Evolutionary conservation across 1,140 invertebrate species (phyloP), one percentile per base, ranked within the genome.

Genomic region (Yoshiicerus persimilis): DNA sequence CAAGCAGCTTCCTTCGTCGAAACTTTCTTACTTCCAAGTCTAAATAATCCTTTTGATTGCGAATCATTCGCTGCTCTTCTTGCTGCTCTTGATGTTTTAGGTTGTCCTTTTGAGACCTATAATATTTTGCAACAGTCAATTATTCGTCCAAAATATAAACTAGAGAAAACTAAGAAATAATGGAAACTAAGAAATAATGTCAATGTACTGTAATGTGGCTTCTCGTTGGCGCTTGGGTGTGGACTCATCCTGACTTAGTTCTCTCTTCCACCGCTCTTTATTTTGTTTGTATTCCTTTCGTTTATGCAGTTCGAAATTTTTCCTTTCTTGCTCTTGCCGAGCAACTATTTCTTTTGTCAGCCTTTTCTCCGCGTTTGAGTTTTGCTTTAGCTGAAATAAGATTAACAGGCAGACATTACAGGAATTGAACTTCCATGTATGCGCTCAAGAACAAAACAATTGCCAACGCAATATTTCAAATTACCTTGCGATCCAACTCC

Each of bases 231-330:
- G 94, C 93, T 98, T 98, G 23, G 97, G 97, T 89, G 97, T 98
- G 38, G 96, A 95, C 92, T 97, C 96, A 92, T 98, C 97, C 93
- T 97, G 96, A 80, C 96, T 96, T 56, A 99, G 94, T 92, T 98
- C 97, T 92, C 96, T 95, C 95, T 98, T 99, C 96, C 97, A 98
- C 91, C 97, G 94, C 92, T 99, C 99, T 93, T 99, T 99, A 92
- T 97, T 99, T 70, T 96, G 96, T 93, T 99, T 99, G 93, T 99
- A 99, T 92, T 99, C 98, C 92, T 97, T 97, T 93, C 99, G 99
- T 93, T 98, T 97, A 91, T 98, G 96, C 87, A 96, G 93, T 92
- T 97, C 96, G 92, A 98, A 97, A 47, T 95, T 95, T 92, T 97
- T 97, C 80, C 96, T 94, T 92, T 99, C 98, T 89, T 95, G 95